Evolutionary conservation across 2,797 vertebrate genomes (phyloP).

Genomic region (Craterocephalus amniculus): DNA sequence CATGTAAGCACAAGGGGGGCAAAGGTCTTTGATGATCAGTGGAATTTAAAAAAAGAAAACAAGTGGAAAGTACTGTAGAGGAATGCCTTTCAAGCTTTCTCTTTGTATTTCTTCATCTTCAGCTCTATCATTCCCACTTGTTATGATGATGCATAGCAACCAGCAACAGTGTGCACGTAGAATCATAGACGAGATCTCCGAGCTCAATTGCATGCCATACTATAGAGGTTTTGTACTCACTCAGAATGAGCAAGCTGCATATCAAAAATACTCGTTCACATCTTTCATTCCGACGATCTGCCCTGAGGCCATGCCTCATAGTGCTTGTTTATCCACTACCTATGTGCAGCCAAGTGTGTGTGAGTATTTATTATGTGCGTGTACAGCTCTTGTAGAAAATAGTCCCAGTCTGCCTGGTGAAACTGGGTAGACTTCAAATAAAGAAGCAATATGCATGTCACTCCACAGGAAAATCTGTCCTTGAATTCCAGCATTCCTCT

Average conservation of each 20-base stretch:
- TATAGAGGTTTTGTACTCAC: conserved; percentile 63
- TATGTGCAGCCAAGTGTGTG: conserved; percentile 32
- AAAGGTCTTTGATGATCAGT: conserved; percentile 67
- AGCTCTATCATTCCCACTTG: conserved; percentile 30
- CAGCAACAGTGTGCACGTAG: conserved; percentile 33
- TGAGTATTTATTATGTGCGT: conserved; percentile 10
- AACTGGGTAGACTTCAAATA: conserved; percentile 51
- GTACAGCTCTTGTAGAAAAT: conserved; percentile 19
- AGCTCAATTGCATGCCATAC: conserved; percentile 40
- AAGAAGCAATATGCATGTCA: conserved; percentile 42
- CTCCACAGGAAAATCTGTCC: conserved; percentile 46
- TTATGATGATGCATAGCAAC: conserved; percentile 47
- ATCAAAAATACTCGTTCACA: conserved; percentile 63
- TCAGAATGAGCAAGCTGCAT: conserved; percentile 41
- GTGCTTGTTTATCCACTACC: conserved; percentile 40
- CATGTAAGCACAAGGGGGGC: conserved; percentile 38
- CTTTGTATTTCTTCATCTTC: conserved; percentile 42
- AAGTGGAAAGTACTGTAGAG: conserved; percentile 48
- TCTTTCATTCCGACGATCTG: conserved; percentile 52
- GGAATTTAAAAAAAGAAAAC: conserved; percentile 42
- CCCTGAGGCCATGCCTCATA: conserved; percentile 46
- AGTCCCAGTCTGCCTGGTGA: conserved; percentile 28
- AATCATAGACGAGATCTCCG: conserved; percentile 44
- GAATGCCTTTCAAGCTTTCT: conserved; percentile 61
- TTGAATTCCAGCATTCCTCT: conserved; percentile 41